Evolutionary conservation across 2,797 vertebrate species (phyloP), one percentile per base, ranked within the genome.

Genomic region (Kryptolebias ocellatus): DNA sequence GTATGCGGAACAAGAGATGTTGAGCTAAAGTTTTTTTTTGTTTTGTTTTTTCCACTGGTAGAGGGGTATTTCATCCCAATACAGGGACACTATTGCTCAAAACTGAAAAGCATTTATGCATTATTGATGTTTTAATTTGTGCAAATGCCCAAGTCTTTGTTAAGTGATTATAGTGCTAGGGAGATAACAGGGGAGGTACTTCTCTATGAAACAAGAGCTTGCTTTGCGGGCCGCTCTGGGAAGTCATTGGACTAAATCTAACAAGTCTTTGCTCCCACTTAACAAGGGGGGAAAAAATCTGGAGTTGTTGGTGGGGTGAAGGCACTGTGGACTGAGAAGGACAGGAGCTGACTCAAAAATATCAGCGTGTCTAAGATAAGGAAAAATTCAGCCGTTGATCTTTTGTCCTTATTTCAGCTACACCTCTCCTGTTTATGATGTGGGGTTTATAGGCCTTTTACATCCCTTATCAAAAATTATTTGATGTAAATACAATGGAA

Each of bases 401-500:
- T 94, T 94, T 94, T 94, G 93, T 93, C 89, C 93, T 90, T 93
- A 91, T 91, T 94, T 92, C 79, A 90, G 83, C 82, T 91, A 80
- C 92, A 93, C 93, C 91, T 94, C 91, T 91, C 88, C 89, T 80
- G 87, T 95, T 94, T 94, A 95, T 93, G 92, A 89, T 87, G 80
- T 72, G 44, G 72, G 89, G 70, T 94, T 94, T 94, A 95, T 93
- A 92, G 93, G 78, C 86, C 90, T 94, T 94, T 94, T 94, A 94
- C 92, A 93, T 93, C 93, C 91, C 94, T 94, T 95, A 95, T 94
- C 93, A 93, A 94, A 94, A 94, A 93, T 91, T 95, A 96, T 96
- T 97, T 97, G 95, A 95, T 95, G 95, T 94, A 95, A 96, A 95
- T 89, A 94, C 93, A 93, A 94, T 93, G 91, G 93, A 95, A 95